These are phyloP conservation scores for Pristionchus mayeri DNA, from an alignment of 2,888 invertebrate species.

Conservation along the genomic window DNA sequence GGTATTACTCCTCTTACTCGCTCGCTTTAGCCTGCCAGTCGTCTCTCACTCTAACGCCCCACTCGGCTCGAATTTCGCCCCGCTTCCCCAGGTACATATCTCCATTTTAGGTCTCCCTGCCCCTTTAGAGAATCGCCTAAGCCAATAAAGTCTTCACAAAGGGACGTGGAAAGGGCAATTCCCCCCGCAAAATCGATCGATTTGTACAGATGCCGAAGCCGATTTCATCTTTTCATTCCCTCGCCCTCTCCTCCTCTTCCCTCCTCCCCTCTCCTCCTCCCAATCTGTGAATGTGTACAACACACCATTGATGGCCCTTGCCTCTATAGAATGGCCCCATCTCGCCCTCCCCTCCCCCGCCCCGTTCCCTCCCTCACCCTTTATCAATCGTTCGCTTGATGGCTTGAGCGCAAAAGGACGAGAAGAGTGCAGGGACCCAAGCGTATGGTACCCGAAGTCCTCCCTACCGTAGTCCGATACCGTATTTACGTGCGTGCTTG, in stretches of 20 bases:
- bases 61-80: neutral
- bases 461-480: slow-evolving; percentile 1
- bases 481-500: slow-evolving; percentile 44
- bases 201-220: slow-evolving; percentile 29
- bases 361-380: neutral
- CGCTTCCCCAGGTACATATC: neutral
- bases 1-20: neutral
- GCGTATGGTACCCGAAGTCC: neutral
- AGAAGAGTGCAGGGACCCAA: neutral
- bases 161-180: slow-evolving; percentile 1
- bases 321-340: neutral
- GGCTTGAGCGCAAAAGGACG: slow-evolving; percentile 7
- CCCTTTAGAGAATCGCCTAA: neutral
- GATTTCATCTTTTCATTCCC: slow-evolving; percentile 14
- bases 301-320: slow-evolving; percentile 19
- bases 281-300: neutral
- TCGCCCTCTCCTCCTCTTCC: neutral
- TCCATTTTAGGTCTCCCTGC: neutral
- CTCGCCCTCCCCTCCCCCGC: neutral
- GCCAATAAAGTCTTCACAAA: slow-evolving; percentile 10
- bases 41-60: neutral
- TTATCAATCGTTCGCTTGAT: slow-evolving; percentile 4
- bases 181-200: slow-evolving; percentile 22
- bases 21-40: neutral
- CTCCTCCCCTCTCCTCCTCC: neutral